Percentiles rank a stretch among this genome's conserved stretches.
phyloP scores from a whole-genome alignment of 92 coral and sea anemone species.

The Heteractis magnifica region DNA sequence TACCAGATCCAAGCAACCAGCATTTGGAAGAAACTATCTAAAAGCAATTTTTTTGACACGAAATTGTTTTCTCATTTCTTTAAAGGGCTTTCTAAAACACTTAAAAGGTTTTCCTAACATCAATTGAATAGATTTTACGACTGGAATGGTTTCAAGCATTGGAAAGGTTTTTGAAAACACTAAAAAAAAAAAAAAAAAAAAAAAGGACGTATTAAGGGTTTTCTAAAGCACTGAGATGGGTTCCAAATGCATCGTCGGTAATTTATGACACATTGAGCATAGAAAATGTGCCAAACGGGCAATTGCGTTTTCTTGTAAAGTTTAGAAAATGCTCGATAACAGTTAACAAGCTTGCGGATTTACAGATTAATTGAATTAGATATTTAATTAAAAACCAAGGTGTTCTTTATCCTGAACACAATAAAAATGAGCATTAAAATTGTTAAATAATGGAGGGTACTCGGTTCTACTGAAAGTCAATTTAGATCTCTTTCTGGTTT shows the following conservation, averaged over 20 bases:
- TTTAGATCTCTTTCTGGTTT: background rate
- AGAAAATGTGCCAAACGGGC: background rate
- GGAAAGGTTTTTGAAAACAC: background rate
- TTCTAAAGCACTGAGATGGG: background rate
- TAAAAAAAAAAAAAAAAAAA: too few species aligned
- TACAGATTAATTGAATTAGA: background rate
- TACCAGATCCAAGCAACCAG: background rate
- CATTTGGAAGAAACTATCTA: background rate
- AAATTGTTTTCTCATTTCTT: background rate
- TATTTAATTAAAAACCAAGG: background rate
- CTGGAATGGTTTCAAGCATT: background rate
- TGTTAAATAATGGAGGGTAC: background rate
- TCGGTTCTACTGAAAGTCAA: background rate
- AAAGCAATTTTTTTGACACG: background rate
- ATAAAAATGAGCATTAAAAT: background rate
- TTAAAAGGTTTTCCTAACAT: background rate
- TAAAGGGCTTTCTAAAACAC: background rate
- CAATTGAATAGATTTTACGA: background rate
- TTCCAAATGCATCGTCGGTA: background rate
- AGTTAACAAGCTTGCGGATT: background rate
- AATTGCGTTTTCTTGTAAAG: background rate
- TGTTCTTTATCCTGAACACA: background rate
- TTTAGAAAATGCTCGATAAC: background rate
- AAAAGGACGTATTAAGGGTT: background rate
- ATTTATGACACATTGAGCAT: too few species aligned